These are phyloP conservation scores for Elgaria multicarinata DNA, from an alignment of 2,113 vertebrate genomes.

Conservation along the genomic window DNA sequence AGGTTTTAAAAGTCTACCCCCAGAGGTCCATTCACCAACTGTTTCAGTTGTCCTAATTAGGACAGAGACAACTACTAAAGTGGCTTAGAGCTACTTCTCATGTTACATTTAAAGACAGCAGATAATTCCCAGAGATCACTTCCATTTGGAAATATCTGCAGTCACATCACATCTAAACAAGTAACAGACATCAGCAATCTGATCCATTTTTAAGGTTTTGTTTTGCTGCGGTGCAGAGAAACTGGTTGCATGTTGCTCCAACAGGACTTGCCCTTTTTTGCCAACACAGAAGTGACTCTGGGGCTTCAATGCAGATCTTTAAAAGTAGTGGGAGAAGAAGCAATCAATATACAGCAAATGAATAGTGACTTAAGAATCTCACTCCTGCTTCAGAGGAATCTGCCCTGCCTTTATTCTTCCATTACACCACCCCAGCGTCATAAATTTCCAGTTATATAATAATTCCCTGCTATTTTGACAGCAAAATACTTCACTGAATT, in stretches of 20 bases:
- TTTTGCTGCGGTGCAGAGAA: neutral
- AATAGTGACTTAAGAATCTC: neutral
- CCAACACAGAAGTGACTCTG: neutral
- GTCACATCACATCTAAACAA: neutral
- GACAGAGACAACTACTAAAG: neutral
- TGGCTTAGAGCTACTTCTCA: neutral
- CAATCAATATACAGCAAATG: neutral
- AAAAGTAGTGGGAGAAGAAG: neutral
- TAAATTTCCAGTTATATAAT: conserved; percentile 56
- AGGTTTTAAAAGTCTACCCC: neutral
- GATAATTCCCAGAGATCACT: neutral
- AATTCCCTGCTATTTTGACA: neutral
- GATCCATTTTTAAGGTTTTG: neutral
- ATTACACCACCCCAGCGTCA: neutral
- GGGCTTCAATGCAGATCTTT: neutral
- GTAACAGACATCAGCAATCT: neutral
- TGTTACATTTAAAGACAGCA: neutral
- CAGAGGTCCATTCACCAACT: neutral
- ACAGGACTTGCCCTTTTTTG: neutral
- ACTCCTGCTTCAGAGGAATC: neutral
- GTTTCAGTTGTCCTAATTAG: neutral
- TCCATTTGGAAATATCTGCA: neutral
- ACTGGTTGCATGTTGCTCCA: neutral
- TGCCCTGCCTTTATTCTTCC: neutral
- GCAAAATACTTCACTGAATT: neutral